Conservation (phyloP, 2,888 invertebrate species). For the Escarpia spicata region DNA sequence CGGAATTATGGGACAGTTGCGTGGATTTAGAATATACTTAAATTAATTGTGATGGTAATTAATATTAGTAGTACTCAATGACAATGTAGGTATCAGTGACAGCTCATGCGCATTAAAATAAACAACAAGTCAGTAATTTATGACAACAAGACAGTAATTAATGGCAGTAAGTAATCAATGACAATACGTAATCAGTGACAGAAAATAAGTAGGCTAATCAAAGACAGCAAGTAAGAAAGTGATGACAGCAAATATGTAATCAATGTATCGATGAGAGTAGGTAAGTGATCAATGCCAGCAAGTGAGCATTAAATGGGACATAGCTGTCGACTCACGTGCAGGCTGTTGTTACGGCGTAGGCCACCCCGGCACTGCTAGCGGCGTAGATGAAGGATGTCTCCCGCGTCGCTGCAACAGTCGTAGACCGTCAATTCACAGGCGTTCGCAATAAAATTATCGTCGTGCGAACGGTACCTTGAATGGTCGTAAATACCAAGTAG, state of each 20-base stretch:
- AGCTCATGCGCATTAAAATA: too few species aligned
- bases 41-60: background rate
- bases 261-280: background rate
- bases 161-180: too few species aligned
- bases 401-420: constrained; percentile 43
- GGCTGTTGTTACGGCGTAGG: constrained; percentile 70
- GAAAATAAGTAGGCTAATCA: background rate
- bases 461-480: background rate
- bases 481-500: background rate
- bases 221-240: constrained; percentile 43
- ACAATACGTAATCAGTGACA: background rate
- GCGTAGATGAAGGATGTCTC: constrained; percentile 69
- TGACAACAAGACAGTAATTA: too few species aligned
- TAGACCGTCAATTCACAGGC: background rate
- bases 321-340: constrained; percentile 53
- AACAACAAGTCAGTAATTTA: too few species aligned
- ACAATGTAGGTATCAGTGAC: too few species aligned
- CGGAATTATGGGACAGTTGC: background rate
- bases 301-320: background rate
- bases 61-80: too few species aligned
- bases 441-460: background rate
- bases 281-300: background rate
- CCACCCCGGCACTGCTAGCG: constrained; percentile 71
- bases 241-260: background rate
- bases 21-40: background rate